A percentile compares a stretch with the other conserved stretches of the same genome.
phyloP scores from a whole-genome alignment of 2,113 vertebrate species.

The Pontoporia blainvillei region DNA sequence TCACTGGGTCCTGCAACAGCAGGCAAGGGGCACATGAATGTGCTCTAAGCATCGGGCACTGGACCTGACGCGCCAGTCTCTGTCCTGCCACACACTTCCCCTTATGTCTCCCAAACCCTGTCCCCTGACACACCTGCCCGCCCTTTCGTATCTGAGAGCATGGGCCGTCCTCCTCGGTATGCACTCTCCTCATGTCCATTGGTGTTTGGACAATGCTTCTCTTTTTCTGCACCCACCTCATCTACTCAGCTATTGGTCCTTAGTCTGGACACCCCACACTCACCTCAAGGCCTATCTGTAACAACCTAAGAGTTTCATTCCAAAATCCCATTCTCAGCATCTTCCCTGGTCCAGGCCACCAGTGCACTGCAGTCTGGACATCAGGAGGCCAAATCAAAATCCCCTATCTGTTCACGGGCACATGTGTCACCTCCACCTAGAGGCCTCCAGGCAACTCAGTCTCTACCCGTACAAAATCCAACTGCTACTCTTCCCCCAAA shows the following conservation, averaged over 20 bases:
- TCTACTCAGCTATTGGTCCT: not conserved
- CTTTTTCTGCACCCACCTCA: not conserved
- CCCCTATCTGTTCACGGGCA: not conserved
- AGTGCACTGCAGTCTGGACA: not conserved
- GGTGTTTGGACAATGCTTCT: not conserved
- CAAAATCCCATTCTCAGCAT: not conserved
- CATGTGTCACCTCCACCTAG: not conserved
- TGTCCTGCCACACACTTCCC: not conserved
- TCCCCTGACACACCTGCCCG: not conserved
- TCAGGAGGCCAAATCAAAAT: not conserved
- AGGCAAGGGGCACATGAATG: not conserved
- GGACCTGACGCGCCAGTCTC: not conserved
- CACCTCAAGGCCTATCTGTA: not conserved
- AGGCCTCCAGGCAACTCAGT: not conserved
- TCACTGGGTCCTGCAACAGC: not conserved
- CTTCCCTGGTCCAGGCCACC: not conserved
- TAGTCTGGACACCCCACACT: not conserved
- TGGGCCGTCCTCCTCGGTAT: not conserved
- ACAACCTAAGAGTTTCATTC: not conserved
- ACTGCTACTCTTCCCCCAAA: not conserved
- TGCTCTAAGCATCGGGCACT: not conserved
- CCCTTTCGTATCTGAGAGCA: not conserved
- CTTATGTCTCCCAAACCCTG: not conserved
- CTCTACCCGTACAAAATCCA: not conserved
- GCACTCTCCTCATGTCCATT: not conserved